phyloP scores from a whole-genome alignment of 2,888 invertebrate species.

The Parnassius smintheus region DNA sequence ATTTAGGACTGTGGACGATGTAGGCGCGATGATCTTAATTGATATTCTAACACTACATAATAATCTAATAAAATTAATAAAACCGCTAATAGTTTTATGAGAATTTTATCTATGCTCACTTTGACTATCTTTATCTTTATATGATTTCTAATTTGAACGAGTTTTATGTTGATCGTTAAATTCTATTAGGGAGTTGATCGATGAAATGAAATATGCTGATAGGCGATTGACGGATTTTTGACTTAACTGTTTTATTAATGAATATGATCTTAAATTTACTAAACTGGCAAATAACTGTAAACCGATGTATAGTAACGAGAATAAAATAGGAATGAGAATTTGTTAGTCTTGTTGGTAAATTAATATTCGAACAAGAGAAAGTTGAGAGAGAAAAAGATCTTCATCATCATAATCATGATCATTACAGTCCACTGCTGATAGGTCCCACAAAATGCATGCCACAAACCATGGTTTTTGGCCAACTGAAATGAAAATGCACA shows the following conservation, averaged over 20 bases:
- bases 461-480: no score
- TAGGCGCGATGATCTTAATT: constrained; percentile 49
- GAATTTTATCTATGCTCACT: constrained; percentile 27
- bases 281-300: no score
- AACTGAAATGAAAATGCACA: no score
- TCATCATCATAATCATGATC: no score
- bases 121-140: constrained; percentile 22
- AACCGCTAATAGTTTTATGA: constrained; percentile 37
- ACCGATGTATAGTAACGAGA: no score
- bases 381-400: no score
- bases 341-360: no score
- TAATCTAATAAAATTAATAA: constrained; percentile 34
- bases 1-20: constrained; percentile 45
- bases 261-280: not conserved
- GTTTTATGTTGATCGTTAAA: constrained; percentile 19
- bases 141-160: constrained; percentile 24
- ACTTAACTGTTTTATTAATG: constrained; percentile 17
- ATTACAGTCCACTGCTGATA: no score
- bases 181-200: constrained; percentile 13
- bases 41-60: constrained; percentile 36
- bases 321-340: no score
- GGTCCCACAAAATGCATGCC: no score
- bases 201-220: constrained; percentile 12
- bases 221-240: constrained; percentile 12
- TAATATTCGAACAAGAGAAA: no score